Base-by-base conservation (phyloP, 2,797 vertebrate genomes). In the Varecia variegata region DNA sequence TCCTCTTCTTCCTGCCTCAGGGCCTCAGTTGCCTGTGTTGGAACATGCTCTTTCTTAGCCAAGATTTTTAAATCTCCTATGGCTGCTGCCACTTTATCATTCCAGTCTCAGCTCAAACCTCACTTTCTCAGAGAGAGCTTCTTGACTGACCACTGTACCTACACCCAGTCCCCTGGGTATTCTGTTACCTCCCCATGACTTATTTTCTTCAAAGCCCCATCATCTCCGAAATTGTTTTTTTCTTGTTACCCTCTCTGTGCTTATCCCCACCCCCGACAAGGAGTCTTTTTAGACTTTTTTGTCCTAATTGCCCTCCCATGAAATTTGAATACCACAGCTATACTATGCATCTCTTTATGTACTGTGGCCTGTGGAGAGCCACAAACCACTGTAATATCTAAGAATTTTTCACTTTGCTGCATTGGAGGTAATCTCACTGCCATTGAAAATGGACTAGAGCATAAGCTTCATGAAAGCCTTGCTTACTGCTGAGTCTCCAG, bases 201-300 rank as follows among this genome's bases (percentile, higher is more conserved):
- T 50, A 30, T 7, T 45, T 21, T 62, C 43, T 71, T 90, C 54
- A 87, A 45, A 91, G 68, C 58, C 40, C 43, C 27, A 14, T 80
- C 56, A 30, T 68, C 65, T 76, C 52, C 82, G 35, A 68, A 60
- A 45, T 35, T 79, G 38, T 88, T 86, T 67, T 30, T 52, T 90
- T 40, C 32, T 65, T 85, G 20, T 67, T 68, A n/a, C 54, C 50
- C 32, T 91, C 35, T 50, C 32, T 90, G 60, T 88, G 60, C 67
- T 94, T 96, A n/a, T n/a, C 12, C 32, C 35, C 30, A 47, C 4
- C 21, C n/a, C 15, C 11, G 7, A 7, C 27, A 71, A 84, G n/a
- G 35, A 76, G n/a, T 76, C 89, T 84, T 77, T 84, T 76, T 83
- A 32, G 40, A 68, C n/a, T 21, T 87, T 73, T 86, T 95, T 92